Evolutionary conservation across 2,888 invertebrate species (phyloP), one percentile per base, ranked within the genome.

Genomic region (Linnaemya tessellans): DNA sequence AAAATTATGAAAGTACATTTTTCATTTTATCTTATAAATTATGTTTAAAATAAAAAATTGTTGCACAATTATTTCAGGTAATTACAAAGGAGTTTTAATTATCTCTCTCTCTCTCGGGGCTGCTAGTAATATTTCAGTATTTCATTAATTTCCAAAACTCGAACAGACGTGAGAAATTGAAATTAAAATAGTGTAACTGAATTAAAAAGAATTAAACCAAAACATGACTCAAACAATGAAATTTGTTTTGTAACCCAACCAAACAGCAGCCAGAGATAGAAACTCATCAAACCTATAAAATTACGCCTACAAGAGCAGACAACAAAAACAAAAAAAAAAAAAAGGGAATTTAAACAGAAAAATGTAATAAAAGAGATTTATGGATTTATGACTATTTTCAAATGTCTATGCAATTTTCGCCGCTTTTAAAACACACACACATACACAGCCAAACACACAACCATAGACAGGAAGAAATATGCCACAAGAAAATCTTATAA

Each of bases 311-410:
- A 67, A 82, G 58, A 70, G 8, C 18, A 54, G 15, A 30, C 4
- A 15, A 11, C 30, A 41, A 11, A 3, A 11, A 13, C 11, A 41
- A 11, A 11, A 41, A 41, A 20, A 60, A 18, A 56, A n/a, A 77
- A 1, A n/a, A 54, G 18, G 56, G 25, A 43, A 64, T 62, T 62
- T 64, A 30, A 79, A 49, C 71, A 60, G 51, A 78, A 62, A n/a
- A 15, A 30, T 20, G 49, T 75, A 78, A 81, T 87, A 86, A 86
- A 87, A 83, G 84, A 87, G 87, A 87, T 87, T 87, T 87, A 87
- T 87, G 80, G 30, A 67, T 86, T 87, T 87, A 87, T 86, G 84
- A 84, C 75, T 80, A 51, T 82, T 83, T 83, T 77, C 70, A 80
- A 87, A 84, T 81, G 79, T 85, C 85, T 82, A 82, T 67, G 82